Base-by-base conservation (phyloP, 2,888 invertebrate species). In the Trachelus stipa region DNA sequence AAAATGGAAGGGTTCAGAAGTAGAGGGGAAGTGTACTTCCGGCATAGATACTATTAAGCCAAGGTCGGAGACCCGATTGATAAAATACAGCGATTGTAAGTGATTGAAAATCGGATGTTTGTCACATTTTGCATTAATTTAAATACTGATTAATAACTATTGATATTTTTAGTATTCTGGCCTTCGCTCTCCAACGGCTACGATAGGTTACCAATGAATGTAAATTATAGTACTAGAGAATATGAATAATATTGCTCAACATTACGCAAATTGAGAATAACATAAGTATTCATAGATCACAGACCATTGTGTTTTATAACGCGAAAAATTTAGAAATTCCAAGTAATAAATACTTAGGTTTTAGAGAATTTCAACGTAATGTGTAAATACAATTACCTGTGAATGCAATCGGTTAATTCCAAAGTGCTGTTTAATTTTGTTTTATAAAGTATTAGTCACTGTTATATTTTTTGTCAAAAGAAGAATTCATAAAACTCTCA, bases 11-110 rank as follows among this genome's bases (percentile, higher is more conserved):
- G 79, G 76, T 77, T 82, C 79, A 75, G 79, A 78, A 69, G 77
- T 77, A 76, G 79, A 81, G 82, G 83, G 80, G 81, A 82, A 15
- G 80, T 83, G 81, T 81, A 76, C 73, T 79, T 81, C 79, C 81
- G 79, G 78, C 79, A 80, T 79, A 80, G 81, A 83, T 79, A 82
- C 81, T 56, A 56, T 56, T 23, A 15, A 15, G 56, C 56, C 56
- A 56, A 56, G 56, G 56, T 56, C 56, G 56, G 6, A 56, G 23
- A 56, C 56, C 23, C 23, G 56, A 56, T 56, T 56, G 23, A 56
- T 56, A 56, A 56, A 56, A 23, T 56, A 23, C 23, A 1, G 40
- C 6, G 40, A 56, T 23, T 23, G 15, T 56, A 23, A 15, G 15
- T 15, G 9, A 56, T 56, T 56, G 23, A 56, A 56, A 56, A 56